These are phyloP conservation scores for Pantherophis vulpinus DNA, from an alignment of 2,797 vertebrate species.

Conservation along the genomic window DNA sequence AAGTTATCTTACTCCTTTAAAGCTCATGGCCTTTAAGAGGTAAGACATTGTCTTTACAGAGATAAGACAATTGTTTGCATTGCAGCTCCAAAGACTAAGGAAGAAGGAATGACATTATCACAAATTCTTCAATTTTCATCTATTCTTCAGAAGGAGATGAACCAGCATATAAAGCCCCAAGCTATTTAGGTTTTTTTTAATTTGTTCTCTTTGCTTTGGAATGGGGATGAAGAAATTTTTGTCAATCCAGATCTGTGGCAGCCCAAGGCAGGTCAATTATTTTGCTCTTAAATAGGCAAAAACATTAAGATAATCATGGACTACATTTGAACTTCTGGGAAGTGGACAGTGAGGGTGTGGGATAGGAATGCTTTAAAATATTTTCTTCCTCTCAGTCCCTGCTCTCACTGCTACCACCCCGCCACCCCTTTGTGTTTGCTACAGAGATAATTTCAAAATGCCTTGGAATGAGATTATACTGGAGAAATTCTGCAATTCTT, in stretches of 20 bases:
- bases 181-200: background rate
- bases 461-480: background rate
- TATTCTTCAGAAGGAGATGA: background rate
- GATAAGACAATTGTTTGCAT: background rate
- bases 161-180: background rate
- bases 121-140: background rate
- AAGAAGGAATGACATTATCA: background rate
- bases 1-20: background rate
- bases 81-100: background rate
- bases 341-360: background rate
- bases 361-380: background rate
- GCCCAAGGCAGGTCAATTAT: background rate
- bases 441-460: background rate
- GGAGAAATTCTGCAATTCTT: background rate
- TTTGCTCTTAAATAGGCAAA: background rate
- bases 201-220: background rate
- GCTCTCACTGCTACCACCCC: background rate
- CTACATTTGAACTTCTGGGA: background rate
- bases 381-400: background rate
- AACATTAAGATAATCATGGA: background rate
- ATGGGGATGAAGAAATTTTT: background rate
- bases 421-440: background rate
- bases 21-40: background rate
- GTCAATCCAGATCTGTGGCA: background rate
- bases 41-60: background rate